phyloP scores from a whole-genome alignment of 1,140 invertebrate species.

The Scaptomyza pallida region DNA sequence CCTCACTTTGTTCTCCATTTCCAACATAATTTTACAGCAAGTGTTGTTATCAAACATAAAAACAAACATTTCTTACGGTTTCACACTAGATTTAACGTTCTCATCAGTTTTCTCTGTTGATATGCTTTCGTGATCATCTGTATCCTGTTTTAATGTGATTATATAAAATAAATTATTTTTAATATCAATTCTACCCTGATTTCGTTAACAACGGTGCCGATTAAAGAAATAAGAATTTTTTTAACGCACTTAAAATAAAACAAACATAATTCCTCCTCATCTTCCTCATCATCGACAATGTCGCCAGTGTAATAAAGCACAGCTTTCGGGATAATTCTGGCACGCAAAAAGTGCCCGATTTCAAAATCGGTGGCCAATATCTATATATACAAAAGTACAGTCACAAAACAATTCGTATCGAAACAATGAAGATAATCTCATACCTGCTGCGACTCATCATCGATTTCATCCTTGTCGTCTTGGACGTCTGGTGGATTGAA shows the following conservation, averaged over 20 bases:
- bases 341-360: slow-evolving; percentile 98
- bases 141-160: slow-evolving; percentile 49
- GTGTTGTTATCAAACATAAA: too few relatives aligned
- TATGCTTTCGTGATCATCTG: slow-evolving; percentile 65
- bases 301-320: slow-evolving; percentile 97
- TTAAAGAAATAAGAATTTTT: neutral
- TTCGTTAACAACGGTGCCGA: neutral
- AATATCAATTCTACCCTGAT: neutral
- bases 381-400: slow-evolving; percentile 78
- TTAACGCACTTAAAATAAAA: slow-evolving; percentile 11
- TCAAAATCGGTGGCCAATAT: slow-evolving; percentile 96
- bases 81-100: slow-evolving; percentile 71
- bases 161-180: neutral
- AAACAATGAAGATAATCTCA: neutral
- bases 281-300: slow-evolving; percentile 90
- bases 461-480: slow-evolving; percentile 88
- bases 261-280: slow-evolving; percentile 84
- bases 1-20: too few relatives aligned
- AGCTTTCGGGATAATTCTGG: slow-evolving; percentile 95
- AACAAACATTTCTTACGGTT: slow-evolving; percentile 55
- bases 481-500: slow-evolving; percentile 93
- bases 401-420: neutral
- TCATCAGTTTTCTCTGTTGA: slow-evolving; percentile 69
- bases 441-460: slow-evolving; percentile 87
- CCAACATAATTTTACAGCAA: too few relatives aligned